Evolutionary conservation across 2,797 vertebrate genomes (phyloP), one percentile per base, ranked within the genome.

Genomic region (Euphonia xanthogaster): DNA sequence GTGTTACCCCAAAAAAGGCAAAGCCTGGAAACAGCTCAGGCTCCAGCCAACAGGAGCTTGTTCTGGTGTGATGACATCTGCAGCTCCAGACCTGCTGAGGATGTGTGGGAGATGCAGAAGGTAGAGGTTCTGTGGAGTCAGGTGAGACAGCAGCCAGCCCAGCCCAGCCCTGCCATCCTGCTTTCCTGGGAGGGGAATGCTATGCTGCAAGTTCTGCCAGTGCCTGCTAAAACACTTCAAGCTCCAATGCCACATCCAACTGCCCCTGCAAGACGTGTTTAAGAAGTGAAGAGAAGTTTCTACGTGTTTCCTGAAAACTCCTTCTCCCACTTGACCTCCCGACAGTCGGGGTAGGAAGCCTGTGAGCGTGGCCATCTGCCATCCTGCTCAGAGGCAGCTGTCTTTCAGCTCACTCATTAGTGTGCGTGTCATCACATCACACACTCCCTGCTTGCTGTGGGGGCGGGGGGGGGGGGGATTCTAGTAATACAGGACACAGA

Each of bases 201-300:
- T 6, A 10, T 2, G 18, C 70, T 65, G n/a, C 45, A n/a, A 0
- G 0, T 77, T 55, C 79, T 50, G 40, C 27, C 53, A 47, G 37
- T 17, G 55, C 65, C 39, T 88, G 47, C 50, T 72, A 14, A 45
- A 80, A 57, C 4, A 2, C 60, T 90, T 63, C 2, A 16, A 79
- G 27, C 82, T 85, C 15, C 2, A 2, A 6, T 73, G 48, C 47
- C 1, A 1, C 63, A 37, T 70, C 48, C 82, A 83, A 6, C 57
- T 40, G 24, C 24, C 1, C 54, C 50, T 77, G 54, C 77, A 77
- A 54, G 65, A 62, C 0, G 0, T 0, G 1, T 17, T 74, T n/a
- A 65, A 91, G 66, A 93, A 33, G 51, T 10, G 15, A 68, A 48
- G 54, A 76, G 63, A 71, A 68, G 67, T 76, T 90, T 82, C 51